A percentile compares a stretch with the other conserved stretches of the same genome.
Conservation (phyloP, 2,113 vertebrate genomes). For the Prinia subflava region DNA sequence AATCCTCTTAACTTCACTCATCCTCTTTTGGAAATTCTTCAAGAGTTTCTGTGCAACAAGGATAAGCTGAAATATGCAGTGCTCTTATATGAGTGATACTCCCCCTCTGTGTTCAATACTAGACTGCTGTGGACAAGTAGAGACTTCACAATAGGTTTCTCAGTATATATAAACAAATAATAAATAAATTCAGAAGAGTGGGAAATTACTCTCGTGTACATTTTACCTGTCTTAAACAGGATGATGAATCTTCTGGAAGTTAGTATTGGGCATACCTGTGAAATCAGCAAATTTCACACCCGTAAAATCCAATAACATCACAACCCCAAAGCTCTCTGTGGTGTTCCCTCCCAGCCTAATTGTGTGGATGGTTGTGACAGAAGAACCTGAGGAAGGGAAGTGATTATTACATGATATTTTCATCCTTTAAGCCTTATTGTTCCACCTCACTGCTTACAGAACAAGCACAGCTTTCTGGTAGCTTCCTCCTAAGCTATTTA, state of each 20-base stretch:
- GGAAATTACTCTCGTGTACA: not conserved
- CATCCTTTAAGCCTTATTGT: not conserved
- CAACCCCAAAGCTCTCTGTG: not conserved
- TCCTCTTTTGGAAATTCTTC: conserved; percentile 45
- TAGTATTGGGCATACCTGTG: not conserved
- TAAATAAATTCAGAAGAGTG: not conserved
- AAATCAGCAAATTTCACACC: not conserved
- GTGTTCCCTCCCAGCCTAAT: not conserved
- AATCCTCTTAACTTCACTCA: conserved; percentile 63
- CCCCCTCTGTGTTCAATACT: not conserved
- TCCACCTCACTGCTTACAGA: conserved; percentile 28
- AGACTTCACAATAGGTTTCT: not conserved
- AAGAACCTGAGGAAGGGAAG: not conserved
- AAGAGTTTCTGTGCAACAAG: conserved; percentile 41
- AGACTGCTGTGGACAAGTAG: not conserved
- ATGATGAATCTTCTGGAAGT: not conserved
- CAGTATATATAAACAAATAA: not conserved
- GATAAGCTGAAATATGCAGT: not conserved
- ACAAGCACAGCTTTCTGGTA: conserved; percentile 8
- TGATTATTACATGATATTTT: conserved; percentile 30
- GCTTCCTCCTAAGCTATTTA: not conserved
- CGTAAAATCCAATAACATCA: not conserved
- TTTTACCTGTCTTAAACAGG: not conserved
- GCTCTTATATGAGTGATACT: not conserved
- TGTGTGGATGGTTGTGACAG: not conserved